Evolutionary conservation across 2,888 invertebrate genomes (phyloP).

Genomic region (Odontocolon sp.): DNA sequence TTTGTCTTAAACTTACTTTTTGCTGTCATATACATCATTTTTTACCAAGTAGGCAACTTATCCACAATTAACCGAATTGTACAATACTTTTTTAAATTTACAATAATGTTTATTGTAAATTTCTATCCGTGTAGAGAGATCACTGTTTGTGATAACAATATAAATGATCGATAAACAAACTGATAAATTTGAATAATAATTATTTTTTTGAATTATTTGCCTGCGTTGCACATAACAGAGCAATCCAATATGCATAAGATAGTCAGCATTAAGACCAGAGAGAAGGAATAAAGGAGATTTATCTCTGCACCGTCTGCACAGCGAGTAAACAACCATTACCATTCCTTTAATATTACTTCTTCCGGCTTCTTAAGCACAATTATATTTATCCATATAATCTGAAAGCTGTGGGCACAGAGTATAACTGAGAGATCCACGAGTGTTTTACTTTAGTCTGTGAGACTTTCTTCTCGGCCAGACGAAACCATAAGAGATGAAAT

Average conservation of each 20-base stretch:
- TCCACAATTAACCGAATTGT: no score
- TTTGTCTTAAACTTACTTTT: no score
- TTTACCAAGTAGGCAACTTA: no score
- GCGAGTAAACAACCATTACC: constrained; percentile 34
- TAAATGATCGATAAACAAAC: background rate
- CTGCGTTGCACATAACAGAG: background rate
- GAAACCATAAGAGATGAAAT: constrained; percentile 11
- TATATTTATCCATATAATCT: constrained; percentile 51
- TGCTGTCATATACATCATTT: no score
- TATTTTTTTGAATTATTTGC: constrained; percentile 3
- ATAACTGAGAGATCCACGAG: constrained; percentile 32
- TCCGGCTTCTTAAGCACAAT: constrained; percentile 44
- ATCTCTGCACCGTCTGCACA: constrained; percentile 5
- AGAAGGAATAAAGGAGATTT: constrained; percentile 5
- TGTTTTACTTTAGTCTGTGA: constrained; percentile 33
- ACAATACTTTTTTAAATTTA: no score
- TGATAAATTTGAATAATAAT: background rate
- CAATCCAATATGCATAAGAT: background rate
- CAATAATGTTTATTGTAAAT: no score
- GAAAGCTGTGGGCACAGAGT: constrained; percentile 2
- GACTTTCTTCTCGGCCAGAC: constrained; percentile 20
- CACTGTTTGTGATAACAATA: no score
- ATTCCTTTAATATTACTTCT: constrained; percentile 27
- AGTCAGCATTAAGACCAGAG: background rate
- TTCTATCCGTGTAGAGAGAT: background rate